Evolutionary conservation across 2,797 vertebrate genomes (phyloP), one percentile per base, ranked within the genome.

Genomic region (Tinamus major): DNA sequence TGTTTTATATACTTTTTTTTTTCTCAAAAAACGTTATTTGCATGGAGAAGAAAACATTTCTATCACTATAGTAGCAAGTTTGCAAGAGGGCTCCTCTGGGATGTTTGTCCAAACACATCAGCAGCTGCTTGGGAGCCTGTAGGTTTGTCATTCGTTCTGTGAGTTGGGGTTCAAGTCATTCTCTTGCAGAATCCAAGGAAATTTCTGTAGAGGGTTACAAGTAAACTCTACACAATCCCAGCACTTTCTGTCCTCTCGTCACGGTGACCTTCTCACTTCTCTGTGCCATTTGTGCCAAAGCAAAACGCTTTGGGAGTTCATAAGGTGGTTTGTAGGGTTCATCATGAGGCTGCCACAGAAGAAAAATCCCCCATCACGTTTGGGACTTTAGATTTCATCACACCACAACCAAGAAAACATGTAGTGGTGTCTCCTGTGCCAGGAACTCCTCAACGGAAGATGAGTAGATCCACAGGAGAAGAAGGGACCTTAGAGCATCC

Each of bases 81-180:
- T 48, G 6, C n/a, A 42, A 68, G 87, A 70, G 56, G 7, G 3
- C 31, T 89, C 6, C n/a, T 77, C 20, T 15, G 33, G n/a, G 27
- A 8, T 87, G 13, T 58, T 1, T 3, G 6, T 44, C 24, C 12
- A 44, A 48, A 13, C 5, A 20, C 5, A 53, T 33, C 44, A 10
- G 0, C 33, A 33, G 42, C 8, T 90, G 44, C 27, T 23, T 15
- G 35, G 69, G 65, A 88, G 35, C n/a, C 63, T 46, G 76, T 53
- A 26, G 48, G 35, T 31, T 86, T 88, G 84, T 85, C 1, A 1
- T 15, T 74, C 84, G 17, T 53, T 79, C 70, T 65, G 6, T 26
- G 13, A 35, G 23, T 24, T 58, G 21, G 24, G 20, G 62, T 42
- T 63, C 0, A 0, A 0, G 9, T 75, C 33, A 41, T 79, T 81